Evolutionary conservation across 2,888 invertebrate genomes (phyloP).

Genomic region (Drosophila rellima): DNA sequence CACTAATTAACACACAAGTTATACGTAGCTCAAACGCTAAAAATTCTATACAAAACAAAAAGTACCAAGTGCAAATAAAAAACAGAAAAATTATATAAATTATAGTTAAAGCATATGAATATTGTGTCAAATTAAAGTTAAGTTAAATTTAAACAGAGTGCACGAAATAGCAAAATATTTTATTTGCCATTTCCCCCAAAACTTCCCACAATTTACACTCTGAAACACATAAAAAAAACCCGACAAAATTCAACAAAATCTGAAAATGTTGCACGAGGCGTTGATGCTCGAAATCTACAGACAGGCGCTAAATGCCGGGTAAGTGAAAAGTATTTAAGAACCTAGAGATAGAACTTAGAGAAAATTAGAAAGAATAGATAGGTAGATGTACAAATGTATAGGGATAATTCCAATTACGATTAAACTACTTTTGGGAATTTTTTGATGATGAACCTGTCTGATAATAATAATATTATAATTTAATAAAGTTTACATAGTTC

Average conservation of each 20-base stretch:
- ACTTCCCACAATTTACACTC: neutral
- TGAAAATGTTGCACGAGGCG: conserved; percentile 85
- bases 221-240: conserved; percentile 1
- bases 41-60: conserved; percentile 68
- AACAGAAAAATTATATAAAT: conserved; percentile 39
- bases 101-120: conserved; percentile 50
- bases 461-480: too few relatives aligned
- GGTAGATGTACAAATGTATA: neutral
- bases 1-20: conserved; percentile 65
- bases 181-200: conserved; percentile 5
- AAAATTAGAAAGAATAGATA: neutral
- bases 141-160: conserved; percentile 28
- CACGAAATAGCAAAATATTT: conserved; percentile 11
- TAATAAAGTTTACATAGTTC: neutral
- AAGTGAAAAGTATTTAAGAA: conserved; percentile 52
- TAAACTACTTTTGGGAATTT: too few relatives aligned
- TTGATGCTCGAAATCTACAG: conserved; percentile 85
- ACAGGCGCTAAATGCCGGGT: conserved; percentile 85
- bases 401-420: neutral
- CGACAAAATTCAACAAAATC: conserved; percentile 81
- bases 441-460: neutral
- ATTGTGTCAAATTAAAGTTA: conserved; percentile 76
- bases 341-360: neutral
- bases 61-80: conserved; percentile 83
- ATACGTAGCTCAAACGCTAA: conserved; percentile 73